A percentile compares a stretch with the other conserved stretches of the same genome.
Conservation (phyloP, 1,140 invertebrate species). For the Triops cancriformis region DNA sequence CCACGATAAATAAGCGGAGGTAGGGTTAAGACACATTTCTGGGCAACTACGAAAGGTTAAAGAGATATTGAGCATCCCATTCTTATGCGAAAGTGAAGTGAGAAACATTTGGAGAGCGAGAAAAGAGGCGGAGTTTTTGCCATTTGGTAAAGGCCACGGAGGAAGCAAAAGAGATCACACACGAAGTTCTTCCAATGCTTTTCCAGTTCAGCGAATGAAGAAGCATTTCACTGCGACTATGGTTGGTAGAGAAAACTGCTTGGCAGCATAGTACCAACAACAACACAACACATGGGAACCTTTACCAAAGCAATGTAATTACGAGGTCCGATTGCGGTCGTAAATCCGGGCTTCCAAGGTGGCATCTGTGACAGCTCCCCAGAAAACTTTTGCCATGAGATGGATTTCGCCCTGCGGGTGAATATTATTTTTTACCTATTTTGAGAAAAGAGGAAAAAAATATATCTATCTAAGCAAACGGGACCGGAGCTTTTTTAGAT, state of each 20-base stretch:
- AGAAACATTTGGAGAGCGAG: neutral
- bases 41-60: neutral
- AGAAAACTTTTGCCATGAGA: neutral
- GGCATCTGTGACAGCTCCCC: neutral
- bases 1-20: too few species aligned
- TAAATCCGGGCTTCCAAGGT: constrained; percentile 5
- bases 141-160: neutral
- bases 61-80: neutral
- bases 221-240: neutral
- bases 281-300: neutral
- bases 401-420: neutral
- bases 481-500: too few species aligned
- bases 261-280: neutral
- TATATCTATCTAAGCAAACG: neutral
- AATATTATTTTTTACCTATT: neutral
- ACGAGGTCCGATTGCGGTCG: neutral
- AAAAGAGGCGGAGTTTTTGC: neutral
- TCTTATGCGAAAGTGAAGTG: neutral
- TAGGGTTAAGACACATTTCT: neutral
- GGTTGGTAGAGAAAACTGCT: neutral
- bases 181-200: neutral
- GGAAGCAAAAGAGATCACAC: neutral
- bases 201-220: neutral
- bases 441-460: neutral
- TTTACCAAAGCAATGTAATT: constrained; percentile 8